Conservation (phyloP, 2,113 vertebrate genomes). For the Edolisoma coerulescens region DNA sequence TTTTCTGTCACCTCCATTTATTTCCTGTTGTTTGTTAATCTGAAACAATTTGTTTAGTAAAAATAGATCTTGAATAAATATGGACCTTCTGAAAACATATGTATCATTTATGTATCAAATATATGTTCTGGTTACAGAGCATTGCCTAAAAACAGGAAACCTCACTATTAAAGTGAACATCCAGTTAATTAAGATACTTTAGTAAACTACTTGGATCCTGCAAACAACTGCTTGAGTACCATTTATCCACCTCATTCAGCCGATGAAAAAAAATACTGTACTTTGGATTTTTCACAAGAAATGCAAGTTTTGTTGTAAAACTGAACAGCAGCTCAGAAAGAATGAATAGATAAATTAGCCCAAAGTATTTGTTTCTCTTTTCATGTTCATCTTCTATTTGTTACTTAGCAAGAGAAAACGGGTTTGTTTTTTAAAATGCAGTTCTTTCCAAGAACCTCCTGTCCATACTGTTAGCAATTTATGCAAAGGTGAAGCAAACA, state of each 20-base stretch:
- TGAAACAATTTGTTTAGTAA: constrained; percentile 26
- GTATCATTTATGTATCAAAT: constrained; percentile 19
- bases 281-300: constrained; percentile 23
- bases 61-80: constrained; percentile 23
- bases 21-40: constrained; percentile 30
- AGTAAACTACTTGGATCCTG: constrained; percentile 57
- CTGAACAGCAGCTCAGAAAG: neutral
- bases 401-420: neutral
- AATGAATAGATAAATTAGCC: neutral
- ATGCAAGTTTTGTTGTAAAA: constrained; percentile 16
- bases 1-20: constrained; percentile 34
- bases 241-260: constrained; percentile 45
- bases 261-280: constrained; percentile 10
- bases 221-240: constrained; percentile 48
- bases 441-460: neutral
- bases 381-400: neutral
- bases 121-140: neutral
- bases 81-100: neutral
- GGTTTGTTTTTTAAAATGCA: neutral
- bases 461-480: constrained; percentile 25
- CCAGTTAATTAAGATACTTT: constrained; percentile 63
- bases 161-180: constrained; percentile 53
- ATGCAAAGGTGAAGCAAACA: constrained; percentile 56
- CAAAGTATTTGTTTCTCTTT: neutral
- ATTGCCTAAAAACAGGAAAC: constrained; percentile 48